A percentile compares a stretch with the other conserved stretches of the same genome.
Evolutionary conservation across 2,888 invertebrate species (phyloP).

Genomic region (Pristionchus exspectatus): DNA sequence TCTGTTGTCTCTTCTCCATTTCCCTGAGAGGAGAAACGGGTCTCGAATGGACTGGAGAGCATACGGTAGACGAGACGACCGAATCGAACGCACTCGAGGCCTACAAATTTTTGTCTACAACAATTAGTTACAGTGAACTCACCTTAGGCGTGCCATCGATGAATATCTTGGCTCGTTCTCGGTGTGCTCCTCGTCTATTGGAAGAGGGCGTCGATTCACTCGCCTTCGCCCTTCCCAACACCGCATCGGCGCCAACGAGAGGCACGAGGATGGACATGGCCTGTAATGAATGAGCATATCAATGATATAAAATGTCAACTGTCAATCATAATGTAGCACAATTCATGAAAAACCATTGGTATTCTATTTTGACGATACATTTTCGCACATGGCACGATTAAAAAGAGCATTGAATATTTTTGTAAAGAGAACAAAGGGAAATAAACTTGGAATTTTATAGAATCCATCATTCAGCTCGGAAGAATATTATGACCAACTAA

Average conservation of each 20-base stretch:
- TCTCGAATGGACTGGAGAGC: constrained; percentile 22
- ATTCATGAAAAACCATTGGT: too few relatives aligned
- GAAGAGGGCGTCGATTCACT: constrained; percentile 5
- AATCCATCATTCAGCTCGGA: neutral
- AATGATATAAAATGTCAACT: neutral
- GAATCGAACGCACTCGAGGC: neutral
- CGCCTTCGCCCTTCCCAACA: neutral
- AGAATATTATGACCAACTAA: neutral
- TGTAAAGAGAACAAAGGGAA: too few relatives aligned
- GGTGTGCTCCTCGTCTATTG: neutral
- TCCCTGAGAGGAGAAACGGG: neutral
- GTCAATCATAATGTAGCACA: too few relatives aligned
- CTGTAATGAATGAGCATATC: neutral
- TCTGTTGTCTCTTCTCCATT: neutral
- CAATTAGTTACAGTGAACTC: neutral
- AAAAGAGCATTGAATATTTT: too few relatives aligned
- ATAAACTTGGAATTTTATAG: too few relatives aligned
- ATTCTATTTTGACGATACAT: too few relatives aligned
- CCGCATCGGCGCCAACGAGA: constrained; percentile 46
- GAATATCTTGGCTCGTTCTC: constrained; percentile 25
- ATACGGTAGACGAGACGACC: constrained; percentile 30
- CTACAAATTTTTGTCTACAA: neutral
- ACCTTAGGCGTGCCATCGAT: constrained; percentile 51
- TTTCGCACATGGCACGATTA: too few relatives aligned
- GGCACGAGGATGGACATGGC: constrained; percentile 53